A percentile compares a stretch with the other conserved stretches of the same genome.
Evolutionary conservation across 2,113 vertebrate genomes (phyloP).

Genomic region (Gnathonemus longibarbis): DNA sequence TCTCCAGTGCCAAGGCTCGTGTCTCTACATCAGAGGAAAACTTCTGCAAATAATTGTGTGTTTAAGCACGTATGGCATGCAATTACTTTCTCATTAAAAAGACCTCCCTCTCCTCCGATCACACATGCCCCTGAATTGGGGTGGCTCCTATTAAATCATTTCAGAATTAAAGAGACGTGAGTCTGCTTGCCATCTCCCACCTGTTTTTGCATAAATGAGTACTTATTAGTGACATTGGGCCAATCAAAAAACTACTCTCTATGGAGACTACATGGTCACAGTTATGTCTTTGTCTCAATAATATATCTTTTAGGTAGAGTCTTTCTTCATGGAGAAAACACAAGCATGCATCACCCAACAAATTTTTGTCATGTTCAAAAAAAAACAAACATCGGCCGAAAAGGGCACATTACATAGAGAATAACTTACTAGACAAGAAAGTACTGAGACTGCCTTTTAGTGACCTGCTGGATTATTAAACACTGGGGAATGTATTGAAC

Average conservation of each 20-base stretch:
- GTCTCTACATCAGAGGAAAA: not conserved
- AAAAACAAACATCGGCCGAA: not conserved
- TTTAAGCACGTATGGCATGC: constrained; percentile 25
- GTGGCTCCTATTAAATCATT: constrained; percentile 21
- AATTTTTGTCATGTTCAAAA: not conserved
- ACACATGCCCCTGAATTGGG: not conserved
- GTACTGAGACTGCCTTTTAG: not conserved
- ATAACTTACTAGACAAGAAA: not conserved
- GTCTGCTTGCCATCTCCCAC: constrained; percentile 1
- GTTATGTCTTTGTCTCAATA: not conserved
- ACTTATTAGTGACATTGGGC: constrained; percentile 1
- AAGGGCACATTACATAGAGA: not conserved
- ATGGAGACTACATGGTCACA: not conserved
- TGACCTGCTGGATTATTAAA: constrained; percentile 7
- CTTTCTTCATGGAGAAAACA: not conserved
- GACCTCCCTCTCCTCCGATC: constrained; percentile 12
- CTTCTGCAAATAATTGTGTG: constrained; percentile 15
- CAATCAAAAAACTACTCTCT: constrained; percentile 8
- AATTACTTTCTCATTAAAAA: constrained; percentile 29
- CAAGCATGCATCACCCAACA: not conserved
- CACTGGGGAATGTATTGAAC: not conserved
- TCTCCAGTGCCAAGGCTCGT: not conserved
- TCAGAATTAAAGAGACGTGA: constrained; percentile 1
- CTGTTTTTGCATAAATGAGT: constrained; percentile 19
- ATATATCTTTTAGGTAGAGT: not conserved